Evolutionary conservation across 1,140 invertebrate genomes (phyloP), one percentile per base, ranked within the genome.

Genomic region (Amphibalanus amphitrite): DNA sequence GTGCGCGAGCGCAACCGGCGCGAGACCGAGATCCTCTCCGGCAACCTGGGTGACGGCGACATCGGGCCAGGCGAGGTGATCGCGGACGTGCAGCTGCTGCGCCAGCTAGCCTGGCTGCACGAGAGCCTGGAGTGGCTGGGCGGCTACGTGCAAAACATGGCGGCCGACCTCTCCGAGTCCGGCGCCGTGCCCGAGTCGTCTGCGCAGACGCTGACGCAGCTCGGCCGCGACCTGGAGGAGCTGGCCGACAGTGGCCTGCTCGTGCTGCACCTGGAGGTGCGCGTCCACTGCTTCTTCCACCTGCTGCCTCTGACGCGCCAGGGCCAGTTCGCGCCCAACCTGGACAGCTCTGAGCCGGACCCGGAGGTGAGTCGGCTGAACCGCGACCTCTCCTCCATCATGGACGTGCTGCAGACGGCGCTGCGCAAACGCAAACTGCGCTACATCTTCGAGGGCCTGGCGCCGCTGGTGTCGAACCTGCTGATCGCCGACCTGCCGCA

Each of bases 261-360:
- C 26, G 86, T 97, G 33, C 79, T 98, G 29, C 94, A 97, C 83
- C 83, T 97, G 75, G 95, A 97, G 84, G 90, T 89, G 77, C 85
- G 94, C 73, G 92, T 97, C 38, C 93, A 96, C 78, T 97, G 93
- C 79, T 97, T 97, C 80, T 92, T 93, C 80, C 94, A 95, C 82
- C 82, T 97, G 65, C 79, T 90, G 69, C 87, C 88, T 3, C 82
- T 89, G 67, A 84, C 85, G n/a, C 84, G 86, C 76, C 83, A 85
- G 64, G 82, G 78, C 73, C 76, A 81, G 74, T 83, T 77, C 78
- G 81, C 76, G 74, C 77, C 77, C 80, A 80, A 76, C 28, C 72
- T 78, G 13, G 82, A 83, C 76, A 85, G 85, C 47, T 85, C 90
- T 72, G 90, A 93, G 77, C 86, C 88, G 8, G 92, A 94, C 81